A percentile compares a stretch with the other conserved stretches of the same genome.
phyloP scores from a whole-genome alignment of 1,140 invertebrate species.

The Drosophila persimilis region DNA sequence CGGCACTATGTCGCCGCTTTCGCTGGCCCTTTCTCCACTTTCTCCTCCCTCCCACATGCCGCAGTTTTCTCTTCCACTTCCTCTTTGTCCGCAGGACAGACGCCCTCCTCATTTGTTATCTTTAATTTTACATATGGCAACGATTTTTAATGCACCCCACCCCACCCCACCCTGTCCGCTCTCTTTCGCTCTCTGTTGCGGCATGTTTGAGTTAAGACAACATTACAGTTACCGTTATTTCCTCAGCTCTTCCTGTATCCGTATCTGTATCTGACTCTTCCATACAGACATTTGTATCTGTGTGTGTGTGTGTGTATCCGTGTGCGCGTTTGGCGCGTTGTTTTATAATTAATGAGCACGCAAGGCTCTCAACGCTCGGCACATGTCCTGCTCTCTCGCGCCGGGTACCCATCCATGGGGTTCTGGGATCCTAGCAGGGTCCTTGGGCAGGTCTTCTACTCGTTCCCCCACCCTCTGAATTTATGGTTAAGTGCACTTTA shows the following conservation, averaged over 20 bases:
- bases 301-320: background rate
- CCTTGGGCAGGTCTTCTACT: constrained; percentile 26
- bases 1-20: constrained; percentile 4
- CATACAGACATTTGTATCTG: constrained; percentile 3
- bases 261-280: constrained; percentile 50
- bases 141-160: constrained; percentile 73
- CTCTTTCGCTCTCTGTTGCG: constrained; percentile 36
- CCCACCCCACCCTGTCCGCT: constrained; percentile 17
- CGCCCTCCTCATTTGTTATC: constrained; percentile 63
- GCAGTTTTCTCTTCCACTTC: constrained; percentile 11
- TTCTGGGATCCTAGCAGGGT: background rate
- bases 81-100: background rate
- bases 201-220: constrained; percentile 79
- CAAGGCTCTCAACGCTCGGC: constrained; percentile 55
- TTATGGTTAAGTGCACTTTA: constrained; percentile 82
- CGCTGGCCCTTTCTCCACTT: constrained; percentile 12
- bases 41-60: background rate
- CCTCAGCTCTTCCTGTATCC: constrained; percentile 35
- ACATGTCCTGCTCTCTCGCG: constrained; percentile 50
- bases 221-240: constrained; percentile 72
- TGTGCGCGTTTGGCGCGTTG: constrained; percentile 59
- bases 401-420: background rate
- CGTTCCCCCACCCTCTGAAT: constrained; percentile 48
- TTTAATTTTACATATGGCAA: constrained; percentile 78
- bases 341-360: constrained; percentile 82